Evolutionary conservation across 2,888 invertebrate genomes (phyloP).

Genomic region (Dicyrtomina minuta): DNA sequence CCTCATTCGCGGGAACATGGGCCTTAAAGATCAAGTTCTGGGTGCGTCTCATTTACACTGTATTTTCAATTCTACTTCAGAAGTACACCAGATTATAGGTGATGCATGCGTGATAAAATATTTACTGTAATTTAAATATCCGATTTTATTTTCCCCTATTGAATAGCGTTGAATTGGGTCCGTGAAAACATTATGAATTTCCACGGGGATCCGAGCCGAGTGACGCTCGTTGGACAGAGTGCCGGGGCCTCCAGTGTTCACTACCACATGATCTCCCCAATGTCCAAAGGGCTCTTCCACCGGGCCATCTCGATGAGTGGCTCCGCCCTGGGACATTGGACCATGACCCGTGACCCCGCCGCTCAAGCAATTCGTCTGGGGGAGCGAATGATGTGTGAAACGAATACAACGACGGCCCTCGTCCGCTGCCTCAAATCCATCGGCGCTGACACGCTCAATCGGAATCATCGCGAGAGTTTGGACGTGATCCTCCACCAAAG

Average conservation of each 20-base stretch:
- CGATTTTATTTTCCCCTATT: background rate
- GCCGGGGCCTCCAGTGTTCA: constrained; percentile 26
- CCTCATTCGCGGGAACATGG: constrained; percentile 18
- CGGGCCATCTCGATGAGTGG: constrained; percentile 46
- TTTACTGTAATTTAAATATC: background rate
- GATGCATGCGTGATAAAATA: no score
- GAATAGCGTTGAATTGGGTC: constrained; percentile 20
- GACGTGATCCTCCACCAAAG: constrained; percentile 42
- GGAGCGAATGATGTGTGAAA: constrained; percentile 44
- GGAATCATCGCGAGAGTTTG: constrained; percentile 35
- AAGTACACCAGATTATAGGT: no score
- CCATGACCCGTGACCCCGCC: constrained; percentile 40
- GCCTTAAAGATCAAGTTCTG: constrained; percentile 22
- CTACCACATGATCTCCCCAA: constrained; percentile 24
- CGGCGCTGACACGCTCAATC: constrained; percentile 34
- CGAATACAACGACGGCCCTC: constrained; percentile 32
- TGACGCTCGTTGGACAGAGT: constrained; percentile 14
- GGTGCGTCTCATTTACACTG: background rate
- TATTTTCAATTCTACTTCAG: no score
- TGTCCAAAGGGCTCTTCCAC: constrained; percentile 41
- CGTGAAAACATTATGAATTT: constrained; percentile 9
- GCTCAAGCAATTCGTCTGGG: constrained; percentile 43
- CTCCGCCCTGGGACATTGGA: constrained; percentile 46
- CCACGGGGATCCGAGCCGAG: background rate
- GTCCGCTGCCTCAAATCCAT: constrained; percentile 38